Base-by-base conservation (phyloP, 2,797 vertebrate species). In the Phrynocephalus forsythii region DNA sequence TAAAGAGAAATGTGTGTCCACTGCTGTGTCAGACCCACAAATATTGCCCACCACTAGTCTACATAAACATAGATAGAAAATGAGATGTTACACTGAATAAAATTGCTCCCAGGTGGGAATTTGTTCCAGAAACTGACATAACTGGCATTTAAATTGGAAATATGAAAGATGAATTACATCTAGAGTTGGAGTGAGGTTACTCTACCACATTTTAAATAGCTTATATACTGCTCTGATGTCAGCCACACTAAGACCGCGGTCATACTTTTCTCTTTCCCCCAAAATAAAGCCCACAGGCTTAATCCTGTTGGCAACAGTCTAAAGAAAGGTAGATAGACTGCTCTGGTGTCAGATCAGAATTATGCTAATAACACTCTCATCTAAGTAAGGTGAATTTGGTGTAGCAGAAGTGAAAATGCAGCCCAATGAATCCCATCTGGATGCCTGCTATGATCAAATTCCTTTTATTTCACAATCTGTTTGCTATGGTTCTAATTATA, bases 391-490 rank as follows among this genome's bases (percentile, higher is more conserved):
- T n/a, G 50, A 63, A 77, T 48, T 79, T 82, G 66, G 16, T 44
- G 52, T n/a, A n/a, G 33, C 33, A 90, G 86, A 85, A 81, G 87
- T 60, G 75, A 87, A 83, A 87, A 48, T 48, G 33, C 38, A 82
- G 38, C 30, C 63, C n/a, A 90, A 6, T 87, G 63, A 85, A 71
- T 87, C 66, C 86, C 83, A 82, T 87, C 79, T 87, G 78, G 78
- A 84, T 69, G 82, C 76, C 63, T 78, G 38, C 73, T 82, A 63
- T 66, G 44, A 84, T 87, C 72, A 87, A 81, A 76, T 48, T 66
- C 16, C 72, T 87, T 85, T 87, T 85, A 85, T 90, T 87, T 90
- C 86, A 85, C 86, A 90, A 82, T 22, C 78, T 86, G 82, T 90
- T 90, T 81, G 71, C 78, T 77, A 38, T 72, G 15, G n/a, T 72